A percentile compares a stretch with the other conserved stretches of the same genome.
phyloP scores from a whole-genome alignment of 2,113 vertebrate genomes.

The Amphiprion percula region DNA sequence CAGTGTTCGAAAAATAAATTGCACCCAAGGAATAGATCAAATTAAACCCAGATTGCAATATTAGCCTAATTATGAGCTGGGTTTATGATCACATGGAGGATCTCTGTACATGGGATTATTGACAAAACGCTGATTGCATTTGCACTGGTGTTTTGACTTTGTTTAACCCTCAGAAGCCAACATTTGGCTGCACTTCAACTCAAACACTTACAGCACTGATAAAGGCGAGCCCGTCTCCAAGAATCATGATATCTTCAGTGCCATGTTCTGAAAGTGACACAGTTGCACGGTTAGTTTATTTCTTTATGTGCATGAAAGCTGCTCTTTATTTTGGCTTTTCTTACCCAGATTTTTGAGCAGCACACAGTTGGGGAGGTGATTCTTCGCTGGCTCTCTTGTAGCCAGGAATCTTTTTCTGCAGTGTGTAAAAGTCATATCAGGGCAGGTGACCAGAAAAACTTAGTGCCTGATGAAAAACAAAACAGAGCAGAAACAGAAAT shows the following conservation, averaged over 20 bases:
- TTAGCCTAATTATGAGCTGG: no score
- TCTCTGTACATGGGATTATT: no score
- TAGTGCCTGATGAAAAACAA: no score
- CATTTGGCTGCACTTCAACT: background rate
- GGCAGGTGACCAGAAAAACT: background rate
- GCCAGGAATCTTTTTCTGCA: slow-evolving; percentile 68
- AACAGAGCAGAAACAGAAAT: background rate
- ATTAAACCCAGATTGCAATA: no score
- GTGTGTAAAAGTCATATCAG: background rate
- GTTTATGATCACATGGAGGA: no score
- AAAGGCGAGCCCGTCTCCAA: slow-evolving; percentile 67
- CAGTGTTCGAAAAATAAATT: no score
- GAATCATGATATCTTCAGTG: slow-evolving; percentile 70
- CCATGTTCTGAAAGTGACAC: slow-evolving; percentile 53
- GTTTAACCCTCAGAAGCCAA: background rate
- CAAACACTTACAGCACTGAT: slow-evolving; percentile 72
- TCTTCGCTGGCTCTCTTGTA: slow-evolving; percentile 67
- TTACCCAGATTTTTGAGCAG: slow-evolving; percentile 78
- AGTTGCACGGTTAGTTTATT: background rate
- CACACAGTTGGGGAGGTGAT: slow-evolving; percentile 83
- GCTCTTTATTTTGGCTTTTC: slow-evolving; percentile 1
- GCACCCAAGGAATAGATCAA: no score
- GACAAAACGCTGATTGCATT: no score
- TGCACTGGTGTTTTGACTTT: background rate
- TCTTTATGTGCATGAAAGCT: no score